These are phyloP conservation scores for Daboia siamensis DNA, from an alignment of 2,113 vertebrate genomes.

Conservation along the genomic window DNA sequence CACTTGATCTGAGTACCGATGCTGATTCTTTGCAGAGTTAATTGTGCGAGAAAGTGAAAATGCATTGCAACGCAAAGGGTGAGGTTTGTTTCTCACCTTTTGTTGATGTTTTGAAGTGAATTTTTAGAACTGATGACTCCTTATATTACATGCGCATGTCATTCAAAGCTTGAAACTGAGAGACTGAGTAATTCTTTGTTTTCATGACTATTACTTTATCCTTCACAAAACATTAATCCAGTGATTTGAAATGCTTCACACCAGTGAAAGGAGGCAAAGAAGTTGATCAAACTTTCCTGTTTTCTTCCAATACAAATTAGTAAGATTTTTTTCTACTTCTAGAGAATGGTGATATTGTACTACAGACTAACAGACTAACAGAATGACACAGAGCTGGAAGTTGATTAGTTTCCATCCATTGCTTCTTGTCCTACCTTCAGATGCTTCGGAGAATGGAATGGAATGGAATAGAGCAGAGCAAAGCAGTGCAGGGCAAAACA, in stretches of 20 bases:
- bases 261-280: conserved; percentile 25
- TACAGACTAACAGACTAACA: too few species aligned
- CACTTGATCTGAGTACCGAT: not conserved
- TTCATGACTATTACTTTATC: not conserved
- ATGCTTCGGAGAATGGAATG: too few species aligned
- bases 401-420: too few species aligned
- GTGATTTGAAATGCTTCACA: conserved; percentile 24
- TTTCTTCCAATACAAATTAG: not conserved
- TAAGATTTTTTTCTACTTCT: not conserved
- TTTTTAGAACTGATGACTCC: conserved; percentile 7
- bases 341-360: not conserved
- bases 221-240: conserved; percentile 9
- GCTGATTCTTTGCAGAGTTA: conserved; percentile 14
- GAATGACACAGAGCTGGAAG: too few species aligned
- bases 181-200: conserved; percentile 12
- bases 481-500: too few species aligned
- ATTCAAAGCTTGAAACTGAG: not conserved
- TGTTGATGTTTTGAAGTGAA: conserved; percentile 46
- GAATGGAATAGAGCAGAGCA: too few species aligned
- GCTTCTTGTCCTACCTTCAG: too few species aligned
- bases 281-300: not conserved
- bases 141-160: conserved; percentile 3
- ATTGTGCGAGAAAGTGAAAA: conserved; percentile 50
- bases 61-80: conserved; percentile 34
- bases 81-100: conserved; percentile 28